phyloP scores from a whole-genome alignment of 2,888 invertebrate species.

The Cryptocephalus primarius region DNA sequence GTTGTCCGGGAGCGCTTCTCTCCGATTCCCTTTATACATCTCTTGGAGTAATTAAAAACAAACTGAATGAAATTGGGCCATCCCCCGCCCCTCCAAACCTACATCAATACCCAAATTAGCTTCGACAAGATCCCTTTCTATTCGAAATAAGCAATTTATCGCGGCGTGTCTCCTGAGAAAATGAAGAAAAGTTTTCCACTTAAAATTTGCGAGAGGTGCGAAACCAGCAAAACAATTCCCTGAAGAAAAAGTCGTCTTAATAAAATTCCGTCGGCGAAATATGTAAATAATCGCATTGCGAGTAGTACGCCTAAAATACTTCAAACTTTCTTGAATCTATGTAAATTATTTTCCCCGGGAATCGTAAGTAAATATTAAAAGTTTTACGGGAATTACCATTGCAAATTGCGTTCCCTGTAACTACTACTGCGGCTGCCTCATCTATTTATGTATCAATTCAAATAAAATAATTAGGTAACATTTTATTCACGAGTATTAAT shows the following conservation, averaged over 20 bases:
- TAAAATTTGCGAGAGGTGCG: conserved; percentile 1
- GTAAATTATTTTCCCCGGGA: conserved; percentile 17
- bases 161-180: too few relatives aligned
- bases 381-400: conserved; percentile 17
- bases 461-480: too few relatives aligned
- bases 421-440: conserved; percentile 5
- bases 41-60: too few relatives aligned
- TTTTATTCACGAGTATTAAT: too few relatives aligned
- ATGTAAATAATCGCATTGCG: conserved; percentile 1
- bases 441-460: too few relatives aligned
- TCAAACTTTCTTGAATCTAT: conserved; percentile 14
- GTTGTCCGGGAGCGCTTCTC: too few relatives aligned
- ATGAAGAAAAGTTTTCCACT: conserved; percentile 1
- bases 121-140: too few relatives aligned
- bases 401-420: conserved; percentile 14
- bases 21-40: too few relatives aligned
- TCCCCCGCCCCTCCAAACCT: too few relatives aligned
- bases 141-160: too few relatives aligned
- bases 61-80: too few relatives aligned
- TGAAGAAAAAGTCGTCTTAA: not conserved
- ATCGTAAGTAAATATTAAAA: conserved; percentile 18
- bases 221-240: conserved; percentile 1
- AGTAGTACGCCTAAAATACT: conserved; percentile 2
- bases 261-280: not conserved
- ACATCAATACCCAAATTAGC: too few relatives aligned